These are phyloP conservation scores for Nothobranchius furzeri DNA, from an alignment of 2,113 vertebrate genomes.

Conservation along the genomic window DNA sequence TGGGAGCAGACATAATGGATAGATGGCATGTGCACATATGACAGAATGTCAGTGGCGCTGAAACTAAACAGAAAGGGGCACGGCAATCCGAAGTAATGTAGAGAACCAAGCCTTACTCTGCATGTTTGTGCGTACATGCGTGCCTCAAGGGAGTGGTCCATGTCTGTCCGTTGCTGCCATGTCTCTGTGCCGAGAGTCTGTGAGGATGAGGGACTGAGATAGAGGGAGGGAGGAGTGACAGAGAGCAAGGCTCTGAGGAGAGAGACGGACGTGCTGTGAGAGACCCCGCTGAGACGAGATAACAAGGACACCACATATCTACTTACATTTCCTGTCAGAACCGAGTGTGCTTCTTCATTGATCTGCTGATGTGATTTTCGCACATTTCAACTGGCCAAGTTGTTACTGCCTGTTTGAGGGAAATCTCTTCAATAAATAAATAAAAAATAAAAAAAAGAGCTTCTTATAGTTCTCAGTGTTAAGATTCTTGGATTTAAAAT, in stretches of 20 bases:
- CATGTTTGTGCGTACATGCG: constrained; percentile 13
- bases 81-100: constrained; percentile 11
- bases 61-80: constrained; percentile 33
- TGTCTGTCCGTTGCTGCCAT: constrained; percentile 3
- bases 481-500: too few relatives aligned
- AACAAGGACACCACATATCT: constrained; percentile 38
- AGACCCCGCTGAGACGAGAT: constrained; percentile 47
- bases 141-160: constrained; percentile 54
- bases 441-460: too few relatives aligned
- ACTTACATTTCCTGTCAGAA: constrained; percentile 32
- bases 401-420: neutral
- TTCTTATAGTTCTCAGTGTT: too few relatives aligned
- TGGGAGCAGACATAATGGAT: constrained; percentile 35
- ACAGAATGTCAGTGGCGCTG: constrained; percentile 47
- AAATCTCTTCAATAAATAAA: neutral
- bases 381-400: neutral
- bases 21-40: constrained; percentile 41
- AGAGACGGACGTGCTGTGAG: constrained; percentile 35
- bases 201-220: constrained; percentile 1
- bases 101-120: constrained; percentile 25
- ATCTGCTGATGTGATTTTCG: constrained; percentile 30
- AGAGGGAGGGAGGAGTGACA: constrained; percentile 1
- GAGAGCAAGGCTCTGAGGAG: constrained; percentile 20
- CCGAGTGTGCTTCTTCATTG: constrained; percentile 25
- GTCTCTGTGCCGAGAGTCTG: constrained; percentile 18